phyloP scores from a whole-genome alignment of 2,113 vertebrate genomes.

The Epinephelus cyanopodus region DNA sequence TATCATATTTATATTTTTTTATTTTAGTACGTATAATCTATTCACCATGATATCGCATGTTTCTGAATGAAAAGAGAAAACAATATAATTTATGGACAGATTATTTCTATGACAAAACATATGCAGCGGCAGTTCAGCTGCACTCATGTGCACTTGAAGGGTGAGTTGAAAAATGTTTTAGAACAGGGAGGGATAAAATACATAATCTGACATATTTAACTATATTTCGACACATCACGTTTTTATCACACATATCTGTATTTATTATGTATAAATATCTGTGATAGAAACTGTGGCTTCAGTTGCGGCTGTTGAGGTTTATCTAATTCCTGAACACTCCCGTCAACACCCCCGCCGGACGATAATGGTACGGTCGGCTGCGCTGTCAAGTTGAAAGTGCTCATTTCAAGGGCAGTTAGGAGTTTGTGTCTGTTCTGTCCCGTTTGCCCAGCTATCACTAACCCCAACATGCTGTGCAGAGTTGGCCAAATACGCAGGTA shows the following conservation, averaged over 20 bases:
- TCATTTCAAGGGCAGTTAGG: constrained; percentile 83
- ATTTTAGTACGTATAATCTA: not conserved
- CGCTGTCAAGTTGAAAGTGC: constrained; percentile 69
- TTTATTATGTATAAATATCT: not conserved
- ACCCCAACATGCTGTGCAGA: constrained; percentile 80
- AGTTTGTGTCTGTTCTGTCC: not conserved
- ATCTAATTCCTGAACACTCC: not conserved
- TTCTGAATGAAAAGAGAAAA: not conserved
- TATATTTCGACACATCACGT: not conserved
- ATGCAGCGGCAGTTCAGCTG: not conserved
- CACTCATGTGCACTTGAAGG: not conserved
- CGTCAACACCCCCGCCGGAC: not conserved
- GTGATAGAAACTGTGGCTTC: not conserved
- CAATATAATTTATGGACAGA: not conserved
- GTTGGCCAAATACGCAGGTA: constrained; percentile 82
- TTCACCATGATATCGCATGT: accelerated
- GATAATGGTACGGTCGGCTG: constrained; percentile 72
- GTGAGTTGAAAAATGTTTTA: not conserved
- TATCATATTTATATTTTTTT: accelerated
- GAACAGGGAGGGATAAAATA: not conserved
- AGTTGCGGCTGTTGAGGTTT: not conserved
- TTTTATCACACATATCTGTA: not conserved
- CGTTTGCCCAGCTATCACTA: not conserved
- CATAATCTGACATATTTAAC: too few species aligned
- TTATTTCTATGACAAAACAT: not conserved